A percentile compares a stretch with the other conserved stretches of the same genome.
These are phyloP conservation scores for Phallusia fumigata DNA, from an alignment of 23 tunicate genomes.

Conservation along the genomic window DNA sequence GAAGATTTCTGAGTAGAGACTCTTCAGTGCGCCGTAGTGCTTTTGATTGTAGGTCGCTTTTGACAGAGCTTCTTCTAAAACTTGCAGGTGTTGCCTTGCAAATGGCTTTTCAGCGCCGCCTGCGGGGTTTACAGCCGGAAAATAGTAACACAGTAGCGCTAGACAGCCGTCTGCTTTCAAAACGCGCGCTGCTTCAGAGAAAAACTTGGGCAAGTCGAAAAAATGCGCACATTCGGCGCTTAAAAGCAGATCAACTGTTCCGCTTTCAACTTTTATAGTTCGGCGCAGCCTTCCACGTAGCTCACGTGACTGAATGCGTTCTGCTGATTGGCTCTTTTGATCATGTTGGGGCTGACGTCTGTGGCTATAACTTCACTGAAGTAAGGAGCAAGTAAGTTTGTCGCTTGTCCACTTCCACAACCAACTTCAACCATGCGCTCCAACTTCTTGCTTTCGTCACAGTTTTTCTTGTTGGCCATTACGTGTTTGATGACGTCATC, in stretches of 20 bases:
- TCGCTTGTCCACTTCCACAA: constrained; percentile 47
- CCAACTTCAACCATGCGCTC: constrained; percentile 33
- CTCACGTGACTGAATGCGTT: constrained; percentile 1
- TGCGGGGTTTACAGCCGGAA: neutral
- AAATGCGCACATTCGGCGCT: constrained; percentile 46
- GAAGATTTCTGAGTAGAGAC: neutral
- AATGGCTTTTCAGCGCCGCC: neutral
- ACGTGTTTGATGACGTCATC: constrained; percentile 2
- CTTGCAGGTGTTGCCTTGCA: neutral
- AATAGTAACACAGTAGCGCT: constrained; percentile 28
- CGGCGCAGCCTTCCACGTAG: constrained; percentile 33
- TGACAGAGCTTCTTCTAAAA: neutral
- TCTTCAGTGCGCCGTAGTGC: neutral
- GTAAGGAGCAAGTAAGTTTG: constrained; percentile 6
- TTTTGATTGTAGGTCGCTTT: neutral
- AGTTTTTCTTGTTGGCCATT: neutral
- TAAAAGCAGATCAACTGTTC: constrained; percentile 36
- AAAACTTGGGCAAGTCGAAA: constrained; percentile 33
- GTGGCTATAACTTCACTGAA: constrained; percentile 10
- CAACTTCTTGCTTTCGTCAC: neutral
- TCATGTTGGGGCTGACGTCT: constrained; percentile 29
- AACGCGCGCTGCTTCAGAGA: constrained; percentile 32
- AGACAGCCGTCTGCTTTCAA: constrained; percentile 37
- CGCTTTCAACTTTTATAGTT: constrained; percentile 23
- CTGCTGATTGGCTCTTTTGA: constrained; percentile 26